These are phyloP conservation scores for Tokudaia tokunoshimensis DNA, from an alignment of 2,797 vertebrate genomes.

Conservation along the genomic window DNA sequence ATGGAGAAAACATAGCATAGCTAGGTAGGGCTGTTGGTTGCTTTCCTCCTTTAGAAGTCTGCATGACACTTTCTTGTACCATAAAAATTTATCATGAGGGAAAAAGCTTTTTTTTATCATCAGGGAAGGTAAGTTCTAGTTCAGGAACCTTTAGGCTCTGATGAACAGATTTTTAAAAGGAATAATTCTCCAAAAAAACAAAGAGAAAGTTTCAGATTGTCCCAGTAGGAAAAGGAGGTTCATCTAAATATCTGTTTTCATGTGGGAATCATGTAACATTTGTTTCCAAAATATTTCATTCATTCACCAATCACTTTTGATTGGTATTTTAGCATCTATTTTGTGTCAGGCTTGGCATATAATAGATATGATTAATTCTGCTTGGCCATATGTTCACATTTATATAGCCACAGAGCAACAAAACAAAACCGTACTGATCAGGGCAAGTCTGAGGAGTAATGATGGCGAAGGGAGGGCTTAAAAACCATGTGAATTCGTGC, in stretches of 20 bases:
- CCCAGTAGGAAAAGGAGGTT: background rate
- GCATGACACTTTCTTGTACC: background rate
- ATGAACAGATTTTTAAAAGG: background rate
- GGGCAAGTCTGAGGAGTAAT: background rate
- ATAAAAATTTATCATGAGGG: background rate
- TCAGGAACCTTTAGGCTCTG: background rate
- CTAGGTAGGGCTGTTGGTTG: background rate
- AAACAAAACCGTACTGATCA: background rate
- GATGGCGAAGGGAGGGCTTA: background rate
- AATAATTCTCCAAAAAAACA: background rate
- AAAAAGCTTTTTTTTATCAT: background rate
- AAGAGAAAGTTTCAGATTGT: background rate
- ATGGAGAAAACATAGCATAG: background rate
- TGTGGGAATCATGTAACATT: background rate
- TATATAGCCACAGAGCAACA: constrained; percentile 37
- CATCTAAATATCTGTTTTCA: constrained; percentile 48
- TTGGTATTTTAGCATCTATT: constrained; percentile 42
- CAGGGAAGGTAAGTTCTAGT: background rate
- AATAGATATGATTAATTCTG: background rate
- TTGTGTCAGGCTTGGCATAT: constrained; percentile 52
- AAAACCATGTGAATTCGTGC: background rate
- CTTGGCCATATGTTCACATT: constrained; percentile 44
- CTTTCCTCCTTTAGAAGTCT: background rate
- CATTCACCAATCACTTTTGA: constrained; percentile 13
- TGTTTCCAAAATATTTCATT: constrained; percentile 47